A percentile compares a stretch with the other conserved stretches of the same genome.
Conservation (phyloP, 2,797 vertebrate genomes). For the Chelmon rostratus region DNA sequence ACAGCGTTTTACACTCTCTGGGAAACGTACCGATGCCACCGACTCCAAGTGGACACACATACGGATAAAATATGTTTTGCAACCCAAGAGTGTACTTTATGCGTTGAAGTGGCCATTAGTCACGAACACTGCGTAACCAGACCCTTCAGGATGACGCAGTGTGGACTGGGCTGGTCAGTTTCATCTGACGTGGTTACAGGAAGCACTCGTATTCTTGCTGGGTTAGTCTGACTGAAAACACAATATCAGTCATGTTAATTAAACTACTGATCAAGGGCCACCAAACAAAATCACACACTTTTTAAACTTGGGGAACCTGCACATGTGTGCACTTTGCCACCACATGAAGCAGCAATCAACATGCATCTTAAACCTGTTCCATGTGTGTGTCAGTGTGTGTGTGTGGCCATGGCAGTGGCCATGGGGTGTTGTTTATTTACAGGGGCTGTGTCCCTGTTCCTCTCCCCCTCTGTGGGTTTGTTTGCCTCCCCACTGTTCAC, state of each 20-base stretch:
- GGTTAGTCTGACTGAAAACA: conserved; percentile 6
- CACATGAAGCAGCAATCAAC: conserved; percentile 30
- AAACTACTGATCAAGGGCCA: neutral
- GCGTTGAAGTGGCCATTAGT: conserved; percentile 31
- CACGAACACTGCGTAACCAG: conserved; percentile 4
- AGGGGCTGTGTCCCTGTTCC: conserved; percentile 44
- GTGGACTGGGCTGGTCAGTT: neutral
- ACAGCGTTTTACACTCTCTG: no score
- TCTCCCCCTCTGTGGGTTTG: conserved; percentile 48
- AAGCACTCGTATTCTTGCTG: neutral
- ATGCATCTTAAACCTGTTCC: conserved; percentile 50
- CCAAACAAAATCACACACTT: conserved; percentile 9
- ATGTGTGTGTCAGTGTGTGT: conserved; percentile 42
- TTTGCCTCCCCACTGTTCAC: conserved; percentile 62
- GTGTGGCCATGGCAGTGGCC: conserved; percentile 67
- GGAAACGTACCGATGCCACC: conserved; percentile 12
- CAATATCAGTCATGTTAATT: conserved; percentile 4
- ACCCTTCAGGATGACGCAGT: neutral
- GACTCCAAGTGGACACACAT: conserved; percentile 25
- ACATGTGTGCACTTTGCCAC: conserved; percentile 23
- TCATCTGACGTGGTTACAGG: neutral
- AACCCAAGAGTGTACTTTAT: conserved; percentile 28
- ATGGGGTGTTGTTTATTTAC: conserved; percentile 71
- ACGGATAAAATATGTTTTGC: neutral
- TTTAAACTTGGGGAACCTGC: neutral